Percentiles rank a stretch among this genome's conserved stretches.
Conservation (phyloP, 2,797 vertebrate genomes). For the Buphagus erythrorhynchus region DNA sequence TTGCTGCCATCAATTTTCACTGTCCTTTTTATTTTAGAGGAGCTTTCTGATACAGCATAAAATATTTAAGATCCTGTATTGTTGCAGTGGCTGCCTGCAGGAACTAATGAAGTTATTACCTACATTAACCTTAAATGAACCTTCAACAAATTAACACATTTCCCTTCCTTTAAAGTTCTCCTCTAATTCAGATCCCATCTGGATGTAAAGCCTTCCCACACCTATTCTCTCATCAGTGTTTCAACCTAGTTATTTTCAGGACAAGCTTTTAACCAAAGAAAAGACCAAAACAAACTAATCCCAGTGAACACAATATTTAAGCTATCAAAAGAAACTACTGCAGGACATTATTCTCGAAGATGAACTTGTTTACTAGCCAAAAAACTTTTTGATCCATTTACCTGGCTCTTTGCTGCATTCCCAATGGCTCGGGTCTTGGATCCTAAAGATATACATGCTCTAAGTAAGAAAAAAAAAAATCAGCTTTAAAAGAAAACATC, state of each 20-base stretch:
- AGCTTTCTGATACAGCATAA: background rate
- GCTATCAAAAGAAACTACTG: background rate
- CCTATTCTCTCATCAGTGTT: background rate
- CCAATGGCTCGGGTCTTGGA: slow-evolving; percentile 93
- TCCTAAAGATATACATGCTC: slow-evolving; percentile 92
- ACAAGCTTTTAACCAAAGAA: background rate
- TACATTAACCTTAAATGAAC: background rate
- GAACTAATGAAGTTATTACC: background rate
- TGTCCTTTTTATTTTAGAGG: background rate
- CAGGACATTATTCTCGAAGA: background rate
- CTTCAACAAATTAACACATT: background rate
- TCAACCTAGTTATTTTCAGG: background rate
- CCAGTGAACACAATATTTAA: background rate
- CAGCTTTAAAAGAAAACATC: background rate
- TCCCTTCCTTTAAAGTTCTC: background rate
- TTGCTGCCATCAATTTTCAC: background rate
- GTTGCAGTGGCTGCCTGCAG: background rate
- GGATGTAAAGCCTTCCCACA: background rate
- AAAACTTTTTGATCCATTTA: background rate
- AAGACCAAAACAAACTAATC: background rate
- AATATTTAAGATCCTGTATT: background rate
- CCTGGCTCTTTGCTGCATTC: slow-evolving; percentile 92
- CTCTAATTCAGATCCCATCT: background rate
- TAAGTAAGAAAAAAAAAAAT: slow-evolving; percentile 39
- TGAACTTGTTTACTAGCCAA: background rate